Evolutionary conservation across 2,888 invertebrate genomes (phyloP).

Genomic region (Sinopyrophorus schimmeli): DNA sequence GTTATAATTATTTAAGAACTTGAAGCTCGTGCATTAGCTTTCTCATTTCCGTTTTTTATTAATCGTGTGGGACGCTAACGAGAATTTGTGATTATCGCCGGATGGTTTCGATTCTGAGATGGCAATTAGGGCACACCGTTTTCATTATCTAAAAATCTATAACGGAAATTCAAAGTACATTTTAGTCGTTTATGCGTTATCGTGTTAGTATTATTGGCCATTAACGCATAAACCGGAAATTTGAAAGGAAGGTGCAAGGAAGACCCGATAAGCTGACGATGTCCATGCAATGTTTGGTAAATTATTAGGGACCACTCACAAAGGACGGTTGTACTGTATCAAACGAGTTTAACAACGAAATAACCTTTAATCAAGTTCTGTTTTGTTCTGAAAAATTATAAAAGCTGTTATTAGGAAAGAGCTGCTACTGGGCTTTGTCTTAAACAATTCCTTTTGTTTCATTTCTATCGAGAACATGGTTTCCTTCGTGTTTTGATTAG

Average conservation of each 20-base stretch:
- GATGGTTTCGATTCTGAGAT: too few relatives aligned
- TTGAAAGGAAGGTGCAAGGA: constrained; percentile 47
- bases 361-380: too few relatives aligned
- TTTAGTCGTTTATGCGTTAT: constrained; percentile 37
- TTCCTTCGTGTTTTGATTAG: constrained; percentile 30
- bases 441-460: constrained; percentile 23
- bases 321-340: too few relatives aligned
- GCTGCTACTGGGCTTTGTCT: too few relatives aligned
- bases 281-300: constrained; percentile 8
- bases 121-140: constrained; percentile 23
- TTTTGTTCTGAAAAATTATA: too few relatives aligned
- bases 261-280: constrained; percentile 8
- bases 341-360: too few relatives aligned
- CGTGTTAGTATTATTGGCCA: constrained; percentile 47
- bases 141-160: constrained; percentile 26
- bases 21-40: constrained; percentile 7
- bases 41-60: constrained; percentile 3
- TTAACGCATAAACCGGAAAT: constrained; percentile 49
- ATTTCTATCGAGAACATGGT: constrained; percentile 17
- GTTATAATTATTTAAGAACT: constrained; percentile 18
- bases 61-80: too few relatives aligned
- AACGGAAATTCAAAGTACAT: constrained; percentile 25
- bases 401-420: too few relatives aligned
- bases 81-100: too few relatives aligned
- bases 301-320: constrained; percentile 6